These are phyloP conservation scores for Callinectes sapidus DNA, from an alignment of 2,888 invertebrate genomes.

Conservation along the genomic window DNA sequence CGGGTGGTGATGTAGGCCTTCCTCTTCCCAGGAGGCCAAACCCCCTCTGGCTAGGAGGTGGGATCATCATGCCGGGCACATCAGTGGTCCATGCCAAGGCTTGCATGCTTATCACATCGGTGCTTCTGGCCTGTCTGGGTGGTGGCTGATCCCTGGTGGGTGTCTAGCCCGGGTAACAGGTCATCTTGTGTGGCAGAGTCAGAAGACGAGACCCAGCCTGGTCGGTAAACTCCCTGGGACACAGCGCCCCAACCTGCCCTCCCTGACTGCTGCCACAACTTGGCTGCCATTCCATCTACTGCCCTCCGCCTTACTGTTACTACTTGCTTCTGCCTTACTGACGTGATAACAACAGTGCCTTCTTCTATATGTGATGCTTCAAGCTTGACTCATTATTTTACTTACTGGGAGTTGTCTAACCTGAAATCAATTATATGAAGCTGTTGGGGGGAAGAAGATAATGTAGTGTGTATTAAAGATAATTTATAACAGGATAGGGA, in stretches of 20 bases:
- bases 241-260: conserved; percentile 29
- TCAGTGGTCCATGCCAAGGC: conserved; percentile 9
- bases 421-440: neutral
- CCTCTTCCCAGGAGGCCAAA: conserved; percentile 45
- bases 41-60: conserved; percentile 41
- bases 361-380: neutral
- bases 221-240: conserved; percentile 7
- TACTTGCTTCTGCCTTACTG: conserved; percentile 17
- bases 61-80: conserved; percentile 14
- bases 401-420: conserved; percentile 1
- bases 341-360: conserved; percentile 19
- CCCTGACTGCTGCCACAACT: conserved; percentile 23
- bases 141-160: neutral
- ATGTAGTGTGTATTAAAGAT: neutral
- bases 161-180: conserved; percentile 10
- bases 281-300: conserved; percentile 20
- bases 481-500: neutral
- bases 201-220: conserved; percentile 23
- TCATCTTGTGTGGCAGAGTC: conserved; percentile 56
- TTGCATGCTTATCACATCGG: conserved; percentile 34
- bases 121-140: conserved; percentile 28
- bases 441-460: neutral
- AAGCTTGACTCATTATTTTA: neutral
- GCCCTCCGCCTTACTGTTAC: neutral
- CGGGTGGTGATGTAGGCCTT: conserved; percentile 51